Percentiles rank a stretch among this genome's conserved stretches.
Evolutionary conservation across 2,113 vertebrate genomes (phyloP).

Genomic region (Etia nguti): DNA sequence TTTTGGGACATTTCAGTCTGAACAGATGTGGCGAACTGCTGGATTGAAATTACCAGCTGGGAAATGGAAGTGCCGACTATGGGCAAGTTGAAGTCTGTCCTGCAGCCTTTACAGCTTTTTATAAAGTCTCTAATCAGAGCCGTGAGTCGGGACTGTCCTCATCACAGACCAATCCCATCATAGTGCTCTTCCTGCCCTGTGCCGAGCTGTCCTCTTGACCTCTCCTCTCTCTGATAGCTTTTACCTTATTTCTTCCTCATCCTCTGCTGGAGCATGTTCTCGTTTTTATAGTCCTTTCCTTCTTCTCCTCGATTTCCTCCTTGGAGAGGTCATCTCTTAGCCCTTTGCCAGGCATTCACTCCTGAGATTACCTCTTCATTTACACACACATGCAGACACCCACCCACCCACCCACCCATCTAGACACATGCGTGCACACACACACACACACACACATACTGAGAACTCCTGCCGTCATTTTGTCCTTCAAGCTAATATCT

Average conservation of each 20-base stretch:
- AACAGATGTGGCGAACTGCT: neutral
- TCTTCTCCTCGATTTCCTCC: conserved; percentile 33
- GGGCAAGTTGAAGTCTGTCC: conserved; percentile 1
- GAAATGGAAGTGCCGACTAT: neutral
- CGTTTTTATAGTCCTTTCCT: conserved; percentile 19
- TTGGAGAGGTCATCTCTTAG: conserved; percentile 46
- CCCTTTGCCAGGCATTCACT: conserved; percentile 59
- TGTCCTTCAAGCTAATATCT: conserved; percentile 45
- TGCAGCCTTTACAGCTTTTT: conserved; percentile 10
- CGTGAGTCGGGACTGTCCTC: conserved; percentile 2
- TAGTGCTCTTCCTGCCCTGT: conserved; percentile 3
- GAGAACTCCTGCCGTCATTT: conserved; percentile 21
- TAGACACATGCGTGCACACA: neutral
- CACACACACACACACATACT: neutral
- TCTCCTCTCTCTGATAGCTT: conserved; percentile 27
- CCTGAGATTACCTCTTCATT: conserved; percentile 61
- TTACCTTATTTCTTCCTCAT: conserved; percentile 25
- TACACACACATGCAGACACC: conserved; percentile 38
- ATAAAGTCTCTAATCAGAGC: conserved; percentile 34
- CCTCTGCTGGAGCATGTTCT: neutral
- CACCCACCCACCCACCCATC: neutral
- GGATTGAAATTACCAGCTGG: neutral
- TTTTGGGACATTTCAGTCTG: neutral
- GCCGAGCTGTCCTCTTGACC: conserved; percentile 26
- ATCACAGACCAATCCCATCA: conserved; percentile 40